A percentile compares a stretch with the other conserved stretches of the same genome.
Evolutionary conservation across 2,113 vertebrate genomes (phyloP).

Genomic region (Todiramphus saurophagus): DNA sequence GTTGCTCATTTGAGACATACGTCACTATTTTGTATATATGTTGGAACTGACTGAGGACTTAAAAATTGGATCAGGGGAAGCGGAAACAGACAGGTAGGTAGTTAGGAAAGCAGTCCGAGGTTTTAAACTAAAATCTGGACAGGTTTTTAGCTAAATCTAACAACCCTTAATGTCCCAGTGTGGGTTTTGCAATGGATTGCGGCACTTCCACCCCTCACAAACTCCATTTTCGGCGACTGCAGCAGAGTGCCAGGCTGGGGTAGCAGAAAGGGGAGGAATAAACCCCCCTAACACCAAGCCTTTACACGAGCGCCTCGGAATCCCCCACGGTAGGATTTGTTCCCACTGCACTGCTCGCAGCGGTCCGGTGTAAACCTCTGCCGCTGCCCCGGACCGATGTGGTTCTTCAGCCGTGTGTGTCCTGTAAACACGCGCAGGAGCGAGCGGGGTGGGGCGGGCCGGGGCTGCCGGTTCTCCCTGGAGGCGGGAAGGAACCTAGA

Average conservation of each 20-base stretch:
- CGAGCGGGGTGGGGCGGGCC: neutral
- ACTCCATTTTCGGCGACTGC: neutral
- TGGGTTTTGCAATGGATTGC: neutral
- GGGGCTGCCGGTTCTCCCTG: neutral
- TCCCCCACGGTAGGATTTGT: too few relatives aligned
- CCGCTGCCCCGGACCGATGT: neutral
- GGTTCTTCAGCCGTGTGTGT: neutral
- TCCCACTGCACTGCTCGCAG: neutral
- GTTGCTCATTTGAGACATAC: neutral
- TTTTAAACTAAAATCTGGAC: neutral
- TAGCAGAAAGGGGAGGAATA: neutral
- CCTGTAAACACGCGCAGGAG: neutral
- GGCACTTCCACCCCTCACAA: neutral
- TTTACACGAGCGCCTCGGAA: too few relatives aligned
- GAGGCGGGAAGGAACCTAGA: neutral
- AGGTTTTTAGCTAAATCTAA: neutral
- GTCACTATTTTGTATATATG: neutral
- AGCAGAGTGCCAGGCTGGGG: neutral
- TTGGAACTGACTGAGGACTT: neutral
- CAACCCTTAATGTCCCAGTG: neutral
- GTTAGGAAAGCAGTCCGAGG: neutral
- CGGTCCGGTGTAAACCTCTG: neutral
- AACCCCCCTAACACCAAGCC: accelerated
- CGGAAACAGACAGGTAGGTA: neutral
- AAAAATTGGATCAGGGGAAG: neutral